A percentile compares a stretch with the other conserved stretches of the same genome.
Evolutionary conservation across 2,888 invertebrate genomes (phyloP).

Genomic region (Spialia ferax): DNA sequence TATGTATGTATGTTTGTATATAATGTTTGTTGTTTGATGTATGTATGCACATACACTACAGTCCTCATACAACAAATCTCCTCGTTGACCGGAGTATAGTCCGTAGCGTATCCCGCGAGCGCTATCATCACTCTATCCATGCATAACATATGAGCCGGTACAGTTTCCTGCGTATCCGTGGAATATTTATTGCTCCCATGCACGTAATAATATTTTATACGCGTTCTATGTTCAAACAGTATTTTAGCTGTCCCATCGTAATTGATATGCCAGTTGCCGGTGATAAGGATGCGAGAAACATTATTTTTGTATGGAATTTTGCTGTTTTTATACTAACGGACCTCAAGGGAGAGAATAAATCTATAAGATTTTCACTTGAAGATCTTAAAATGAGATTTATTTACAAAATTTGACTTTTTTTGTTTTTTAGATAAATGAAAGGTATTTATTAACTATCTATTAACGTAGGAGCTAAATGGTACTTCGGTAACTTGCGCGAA

Average conservation of each 20-base stretch:
- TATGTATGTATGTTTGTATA: no score
- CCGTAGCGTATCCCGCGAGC: conserved; percentile 43
- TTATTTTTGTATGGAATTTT: not conserved
- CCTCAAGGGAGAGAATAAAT: not conserved
- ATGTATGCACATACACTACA: no score
- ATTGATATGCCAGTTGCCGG: conserved; percentile 18
- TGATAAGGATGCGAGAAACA: conserved; percentile 15
- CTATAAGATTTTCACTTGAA: not conserved
- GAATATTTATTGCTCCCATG: conserved; percentile 52
- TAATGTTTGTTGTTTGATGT: no score
- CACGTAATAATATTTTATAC: conserved; percentile 45
- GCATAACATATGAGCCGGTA: conserved; percentile 56
- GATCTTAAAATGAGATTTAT: no score
- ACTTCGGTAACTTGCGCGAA: no score
- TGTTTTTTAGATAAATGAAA: no score
- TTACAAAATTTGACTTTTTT: no score
- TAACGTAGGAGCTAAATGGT: no score
- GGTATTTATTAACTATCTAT: no score
- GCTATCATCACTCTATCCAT: conserved; percentile 55
- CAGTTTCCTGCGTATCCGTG: conserved; percentile 38
- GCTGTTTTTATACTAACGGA: not conserved
- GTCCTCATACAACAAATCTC: no score
- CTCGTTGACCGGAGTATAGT: no score
- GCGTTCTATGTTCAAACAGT: conserved; percentile 8
- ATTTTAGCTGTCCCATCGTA: conserved; percentile 13